These are phyloP conservation scores for Pachypsylla venusta DNA, from an alignment of 1,140 invertebrate species.

Conservation along the genomic window DNA sequence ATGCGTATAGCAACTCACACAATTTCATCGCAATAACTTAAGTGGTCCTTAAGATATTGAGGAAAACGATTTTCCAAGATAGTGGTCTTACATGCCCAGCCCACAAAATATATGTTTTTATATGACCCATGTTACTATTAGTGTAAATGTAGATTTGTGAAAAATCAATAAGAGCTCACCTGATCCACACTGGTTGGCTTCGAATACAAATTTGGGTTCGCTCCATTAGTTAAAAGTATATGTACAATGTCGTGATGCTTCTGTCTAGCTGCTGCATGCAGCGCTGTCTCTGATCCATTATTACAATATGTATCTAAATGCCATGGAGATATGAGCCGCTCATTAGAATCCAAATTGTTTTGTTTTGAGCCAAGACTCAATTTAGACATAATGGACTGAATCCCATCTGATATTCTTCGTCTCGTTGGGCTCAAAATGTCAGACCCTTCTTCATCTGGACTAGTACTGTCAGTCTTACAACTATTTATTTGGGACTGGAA, in stretches of 20 bases:
- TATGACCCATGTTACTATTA: too few relatives aligned
- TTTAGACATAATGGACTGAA: conserved; percentile 72
- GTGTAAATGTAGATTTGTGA: too few relatives aligned
- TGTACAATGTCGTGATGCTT: conserved; percentile 57
- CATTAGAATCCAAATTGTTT: conserved; percentile 31
- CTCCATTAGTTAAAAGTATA: conserved; percentile 53
- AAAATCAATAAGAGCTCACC: not conserved
- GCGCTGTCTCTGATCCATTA: conserved; percentile 54
- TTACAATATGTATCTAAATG: conserved; percentile 61
- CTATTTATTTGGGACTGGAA: too few relatives aligned
- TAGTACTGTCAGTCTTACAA: conserved; percentile 30
- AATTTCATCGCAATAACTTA: too few relatives aligned
- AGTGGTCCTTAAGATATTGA: too few relatives aligned
- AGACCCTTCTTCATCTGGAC: conserved; percentile 28
- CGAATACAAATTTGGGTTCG: conserved; percentile 45
- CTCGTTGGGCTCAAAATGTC: conserved; percentile 43
- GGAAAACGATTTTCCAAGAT: too few relatives aligned
- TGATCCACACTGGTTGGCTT: not conserved
- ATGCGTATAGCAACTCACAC: too few relatives aligned
- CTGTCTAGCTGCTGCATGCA: conserved; percentile 62
- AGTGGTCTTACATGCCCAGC: too few relatives aligned
- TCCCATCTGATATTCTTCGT: conserved; percentile 65
- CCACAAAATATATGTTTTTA: too few relatives aligned
- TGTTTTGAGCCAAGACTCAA: conserved; percentile 40
- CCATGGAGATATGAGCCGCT: conserved; percentile 46